Evolutionary conservation across 2,797 vertebrate genomes (phyloP).

Genomic region (Loris lydekkerianus): DNA sequence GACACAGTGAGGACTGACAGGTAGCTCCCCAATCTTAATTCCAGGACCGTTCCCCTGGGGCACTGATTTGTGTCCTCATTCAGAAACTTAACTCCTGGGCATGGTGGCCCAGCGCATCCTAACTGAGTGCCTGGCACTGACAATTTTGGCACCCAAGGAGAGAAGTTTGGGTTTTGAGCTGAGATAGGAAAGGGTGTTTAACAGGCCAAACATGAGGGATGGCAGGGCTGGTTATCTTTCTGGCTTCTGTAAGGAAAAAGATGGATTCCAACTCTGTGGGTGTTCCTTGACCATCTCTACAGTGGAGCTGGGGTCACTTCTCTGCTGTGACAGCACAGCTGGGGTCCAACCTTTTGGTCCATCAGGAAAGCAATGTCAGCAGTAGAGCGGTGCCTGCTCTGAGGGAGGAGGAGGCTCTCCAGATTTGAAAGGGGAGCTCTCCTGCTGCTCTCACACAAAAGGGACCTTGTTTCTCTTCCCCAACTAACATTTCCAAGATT

Average conservation of each 20-base stretch:
- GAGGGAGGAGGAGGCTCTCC: background rate
- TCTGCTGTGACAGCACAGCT: background rate
- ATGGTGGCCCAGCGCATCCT: background rate
- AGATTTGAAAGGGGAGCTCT: background rate
- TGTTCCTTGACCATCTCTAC: conserved; percentile 1
- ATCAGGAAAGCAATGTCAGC: background rate
- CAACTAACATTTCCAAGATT: conserved; percentile 47
- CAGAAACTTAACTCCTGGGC: background rate
- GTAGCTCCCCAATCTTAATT: background rate
- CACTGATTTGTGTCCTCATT: background rate
- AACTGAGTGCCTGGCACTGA: background rate
- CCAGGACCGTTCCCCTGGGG: too few relatives aligned
- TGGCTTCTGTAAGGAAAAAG: background rate
- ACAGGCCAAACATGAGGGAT: background rate
- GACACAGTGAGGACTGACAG: background rate
- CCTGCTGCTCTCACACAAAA: conserved; percentile 44
- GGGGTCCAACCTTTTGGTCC: background rate
- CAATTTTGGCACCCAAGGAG: background rate
- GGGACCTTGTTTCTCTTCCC: conserved; percentile 59
- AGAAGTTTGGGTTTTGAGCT: background rate
- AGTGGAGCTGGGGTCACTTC: background rate
- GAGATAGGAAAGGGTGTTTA: conserved; percentile 18
- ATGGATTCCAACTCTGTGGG: background rate
- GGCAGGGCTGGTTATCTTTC: background rate
- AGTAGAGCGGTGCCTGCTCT: background rate